Conservation (phyloP, 2,888 invertebrate species). For the Cryptocephalus primarius region DNA sequence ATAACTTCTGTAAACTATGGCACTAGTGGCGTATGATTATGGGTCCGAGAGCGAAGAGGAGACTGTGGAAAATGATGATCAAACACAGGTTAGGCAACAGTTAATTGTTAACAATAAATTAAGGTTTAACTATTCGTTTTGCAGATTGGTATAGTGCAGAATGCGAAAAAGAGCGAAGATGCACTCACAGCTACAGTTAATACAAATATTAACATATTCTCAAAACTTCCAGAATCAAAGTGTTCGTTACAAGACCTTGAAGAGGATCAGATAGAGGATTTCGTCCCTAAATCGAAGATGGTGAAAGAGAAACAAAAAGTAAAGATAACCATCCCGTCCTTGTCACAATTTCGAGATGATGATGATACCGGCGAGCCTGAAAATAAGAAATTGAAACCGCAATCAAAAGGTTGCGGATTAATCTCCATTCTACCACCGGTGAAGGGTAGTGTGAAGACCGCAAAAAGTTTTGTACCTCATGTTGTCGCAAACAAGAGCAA, state of each 20-base stretch:
- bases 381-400: slow-evolving; percentile 18
- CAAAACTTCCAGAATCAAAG: slow-evolving; percentile 21
- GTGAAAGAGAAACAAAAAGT: slow-evolving; percentile 22
- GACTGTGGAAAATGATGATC: slow-evolving; percentile 15
- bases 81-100: slow-evolving; percentile 1
- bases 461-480: slow-evolving; percentile 24
- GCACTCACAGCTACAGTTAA: background rate
- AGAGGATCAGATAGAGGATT: slow-evolving; percentile 26
- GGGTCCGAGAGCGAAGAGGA: slow-evolving; percentile 19
- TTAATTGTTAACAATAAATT: no score
- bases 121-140: no score
- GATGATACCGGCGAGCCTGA: slow-evolving; percentile 13
- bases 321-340: slow-evolving; percentile 25
- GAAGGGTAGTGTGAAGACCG: slow-evolving; percentile 18
- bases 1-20: slow-evolving; percentile 13
- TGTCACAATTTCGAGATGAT: slow-evolving; percentile 22
- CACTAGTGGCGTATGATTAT: slow-evolving; percentile 24
- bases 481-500: slow-evolving; percentile 14
- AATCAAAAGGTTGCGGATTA: slow-evolving; percentile 21
- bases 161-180: background rate
- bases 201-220: slow-evolving; percentile 13
- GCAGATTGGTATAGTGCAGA: no score
- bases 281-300: slow-evolving; percentile 23
- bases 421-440: slow-evolving; percentile 26
- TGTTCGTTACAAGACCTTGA: slow-evolving; percentile 8